These are phyloP conservation scores for Luperina nickerlii DNA, from an alignment of 2,888 invertebrate species.

Conservation along the genomic window DNA sequence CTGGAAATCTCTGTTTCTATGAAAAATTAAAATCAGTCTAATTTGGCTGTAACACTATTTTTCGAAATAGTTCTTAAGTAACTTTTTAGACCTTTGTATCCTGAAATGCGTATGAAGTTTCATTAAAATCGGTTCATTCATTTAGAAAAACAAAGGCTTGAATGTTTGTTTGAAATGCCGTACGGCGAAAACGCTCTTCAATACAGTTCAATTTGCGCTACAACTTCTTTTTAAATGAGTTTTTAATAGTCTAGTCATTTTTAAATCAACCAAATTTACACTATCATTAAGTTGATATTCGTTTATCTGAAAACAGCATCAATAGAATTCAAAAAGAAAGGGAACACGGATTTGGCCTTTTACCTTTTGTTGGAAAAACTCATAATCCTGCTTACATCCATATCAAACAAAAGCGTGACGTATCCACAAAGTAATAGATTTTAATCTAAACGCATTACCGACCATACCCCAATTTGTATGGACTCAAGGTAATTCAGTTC, in stretches of 20 bases:
- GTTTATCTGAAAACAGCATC: background rate
- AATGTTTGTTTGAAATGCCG: too few relatives aligned
- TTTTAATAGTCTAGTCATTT: background rate
- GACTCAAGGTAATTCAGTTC: conserved; percentile 19
- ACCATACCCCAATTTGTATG: conserved; percentile 31
- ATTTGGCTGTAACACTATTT: too few relatives aligned
- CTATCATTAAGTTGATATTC: background rate
- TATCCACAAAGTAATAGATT: conserved; percentile 19
- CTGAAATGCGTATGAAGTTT: too few relatives aligned
- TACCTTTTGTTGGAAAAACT: background rate
- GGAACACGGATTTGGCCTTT: background rate
- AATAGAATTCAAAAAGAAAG: too few relatives aligned
- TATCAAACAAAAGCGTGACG: background rate
- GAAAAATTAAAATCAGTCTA: too few relatives aligned
- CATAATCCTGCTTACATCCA: background rate
- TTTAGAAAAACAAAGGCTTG: too few relatives aligned
- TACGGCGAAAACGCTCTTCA: background rate
- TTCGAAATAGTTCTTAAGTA: too few relatives aligned
- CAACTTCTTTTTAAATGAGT: background rate
- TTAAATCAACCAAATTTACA: background rate
- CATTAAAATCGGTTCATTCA: too few relatives aligned
- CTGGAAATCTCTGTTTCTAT: too few relatives aligned
- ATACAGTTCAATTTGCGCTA: background rate
- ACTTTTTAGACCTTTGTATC: too few relatives aligned
- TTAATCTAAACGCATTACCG: conserved; percentile 27